Evolutionary conservation across 2,888 invertebrate genomes (phyloP).

Genomic region (Cataglyphis livida): DNA sequence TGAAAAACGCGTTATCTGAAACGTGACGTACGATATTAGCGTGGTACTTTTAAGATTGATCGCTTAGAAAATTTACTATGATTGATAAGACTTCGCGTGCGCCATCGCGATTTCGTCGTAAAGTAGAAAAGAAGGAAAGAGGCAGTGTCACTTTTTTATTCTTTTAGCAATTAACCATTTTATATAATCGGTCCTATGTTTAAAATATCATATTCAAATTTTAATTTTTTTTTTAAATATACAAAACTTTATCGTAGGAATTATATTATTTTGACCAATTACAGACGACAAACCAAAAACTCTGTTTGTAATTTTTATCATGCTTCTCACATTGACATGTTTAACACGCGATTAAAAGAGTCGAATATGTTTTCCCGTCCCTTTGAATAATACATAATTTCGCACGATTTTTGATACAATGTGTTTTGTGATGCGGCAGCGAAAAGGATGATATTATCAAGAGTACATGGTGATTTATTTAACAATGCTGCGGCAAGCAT

Average conservation of each 20-base stretch:
- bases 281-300: background rate
- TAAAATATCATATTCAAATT: background rate
- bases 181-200: background rate
- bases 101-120: conserved; percentile 59
- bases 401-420: conserved; percentile 9
- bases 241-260: background rate
- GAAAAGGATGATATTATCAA: conserved; percentile 8
- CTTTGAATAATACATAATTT: conserved; percentile 34
- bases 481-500: background rate
- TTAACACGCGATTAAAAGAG: background rate
- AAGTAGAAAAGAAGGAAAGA: conserved; percentile 21
- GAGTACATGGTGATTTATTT: conserved; percentile 30
- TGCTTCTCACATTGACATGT: background rate
- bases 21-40: conserved; percentile 63
- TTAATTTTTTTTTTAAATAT: background rate
- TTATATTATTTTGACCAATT: background rate
- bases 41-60: conserved; percentile 62
- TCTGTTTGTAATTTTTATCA: background rate
- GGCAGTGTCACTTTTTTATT: background rate
- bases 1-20: conserved; percentile 61
- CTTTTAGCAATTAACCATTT: too few species aligned
- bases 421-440: background rate
- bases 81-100: conserved; percentile 62
- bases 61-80: conserved; percentile 64
- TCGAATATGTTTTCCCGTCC: background rate